Percentiles rank a stretch among this genome's conserved stretches.
These are phyloP conservation scores for Hemichromis elongatus DNA, from an alignment of 2,113 vertebrate genomes.

Conservation along the genomic window DNA sequence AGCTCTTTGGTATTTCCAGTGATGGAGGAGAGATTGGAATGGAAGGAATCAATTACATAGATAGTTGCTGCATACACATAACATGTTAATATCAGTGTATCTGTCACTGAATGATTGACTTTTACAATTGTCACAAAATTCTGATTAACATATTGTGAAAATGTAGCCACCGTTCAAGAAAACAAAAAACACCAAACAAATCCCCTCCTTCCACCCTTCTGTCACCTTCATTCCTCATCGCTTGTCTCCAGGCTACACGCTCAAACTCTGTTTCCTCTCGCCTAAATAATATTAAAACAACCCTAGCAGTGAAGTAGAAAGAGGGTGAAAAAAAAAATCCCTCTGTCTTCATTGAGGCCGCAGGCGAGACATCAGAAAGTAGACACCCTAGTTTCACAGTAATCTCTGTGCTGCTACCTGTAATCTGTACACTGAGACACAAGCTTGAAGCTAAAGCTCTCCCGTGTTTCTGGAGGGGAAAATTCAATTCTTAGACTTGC, in stretches of 20 bases:
- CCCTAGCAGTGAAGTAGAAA: not conserved
- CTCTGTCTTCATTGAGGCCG: not conserved
- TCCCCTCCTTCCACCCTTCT: not conserved
- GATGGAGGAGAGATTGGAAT: not conserved
- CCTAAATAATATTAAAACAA: conserved; percentile 14
- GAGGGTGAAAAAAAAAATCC: not conserved
- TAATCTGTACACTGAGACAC: conserved; percentile 30
- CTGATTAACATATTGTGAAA: not conserved
- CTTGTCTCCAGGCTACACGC: not conserved
- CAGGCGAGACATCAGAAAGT: conserved; percentile 19
- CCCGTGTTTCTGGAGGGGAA: conserved; percentile 17
- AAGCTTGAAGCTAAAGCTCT: not conserved
- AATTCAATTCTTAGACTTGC: conserved; percentile 12
- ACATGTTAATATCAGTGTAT: not conserved
- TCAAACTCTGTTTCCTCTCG: not conserved
- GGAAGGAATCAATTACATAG: not conserved
- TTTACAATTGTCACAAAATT: not conserved
- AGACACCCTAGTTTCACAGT: conserved; percentile 22
- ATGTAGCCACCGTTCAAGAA: not conserved
- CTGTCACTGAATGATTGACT: not conserved
- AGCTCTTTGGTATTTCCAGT: not conserved
- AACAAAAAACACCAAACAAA: not conserved
- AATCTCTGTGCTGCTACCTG: conserved; percentile 31
- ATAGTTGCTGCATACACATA: not conserved
- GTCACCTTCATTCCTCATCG: not conserved